Evolutionary conservation across 1,140 invertebrate genomes (phyloP), one percentile per base, ranked within the genome.

Genomic region (Heliothis virescens): DNA sequence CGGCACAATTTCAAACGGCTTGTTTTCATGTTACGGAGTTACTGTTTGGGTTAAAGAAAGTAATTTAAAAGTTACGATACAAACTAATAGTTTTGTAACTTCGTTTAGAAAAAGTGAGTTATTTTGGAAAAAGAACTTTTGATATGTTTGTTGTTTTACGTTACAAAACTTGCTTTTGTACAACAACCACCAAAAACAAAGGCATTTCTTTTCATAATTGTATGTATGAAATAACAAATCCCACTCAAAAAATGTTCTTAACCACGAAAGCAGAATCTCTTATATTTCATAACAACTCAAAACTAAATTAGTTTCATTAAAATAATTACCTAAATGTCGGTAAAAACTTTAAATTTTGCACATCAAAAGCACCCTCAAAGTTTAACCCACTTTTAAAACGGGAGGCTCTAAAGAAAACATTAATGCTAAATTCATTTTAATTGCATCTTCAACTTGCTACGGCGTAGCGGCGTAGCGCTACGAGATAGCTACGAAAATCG

Each of bases 401-500:
- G 7, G 65, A n/a, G n/a, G 48, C 50, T 47, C 60, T 76, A 53
- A 53, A 65, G 60, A 75, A 75, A 75, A 71, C 74, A 76, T 62
- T 65, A 63, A 34, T n/a, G 50, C 41, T 59, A 62, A 75, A 75
- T 60, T 50, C n/a, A 75, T 75, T 75, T 75, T 62, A 62, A 75
- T 75, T 75, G 72, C 63, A 62, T 60, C 18, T 59, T 21, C 72
- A 47, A 59, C 41, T 57, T 47, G 53, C 72, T 74, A 74, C 60
- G 60, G 74, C 74, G 74, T 76, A 76, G 48, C 47, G 15, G 21
- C 59, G 73, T 76, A 76, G 73, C 16, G 60, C 50, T 76, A 76
- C 60, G 74, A 48, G 72, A 62, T 60, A 21, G 47, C 55, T 75
- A 75, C 72, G 47, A 75, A 62, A 3, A 62, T 75, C 57, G 72